These are phyloP conservation scores for Labia minor DNA, from an alignment of 2,888 invertebrate species.

Conservation along the genomic window DNA sequence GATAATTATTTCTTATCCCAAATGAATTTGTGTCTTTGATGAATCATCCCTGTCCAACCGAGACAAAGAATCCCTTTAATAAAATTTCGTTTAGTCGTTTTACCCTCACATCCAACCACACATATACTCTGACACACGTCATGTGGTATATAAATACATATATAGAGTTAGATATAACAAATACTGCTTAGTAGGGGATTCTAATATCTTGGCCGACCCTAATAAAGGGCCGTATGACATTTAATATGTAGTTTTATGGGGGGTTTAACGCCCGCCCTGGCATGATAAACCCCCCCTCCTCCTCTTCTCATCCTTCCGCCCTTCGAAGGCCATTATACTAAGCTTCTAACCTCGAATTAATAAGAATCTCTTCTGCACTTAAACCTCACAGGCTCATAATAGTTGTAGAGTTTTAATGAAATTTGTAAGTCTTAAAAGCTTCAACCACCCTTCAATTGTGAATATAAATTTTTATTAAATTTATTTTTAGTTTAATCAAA, in stretches of 20 bases:
- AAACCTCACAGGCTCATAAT: neutral
- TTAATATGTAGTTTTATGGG: conserved; percentile 8
- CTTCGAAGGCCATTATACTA: neutral
- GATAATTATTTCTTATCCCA: conserved; percentile 13
- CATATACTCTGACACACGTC: neutral
- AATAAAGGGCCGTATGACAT: conserved; percentile 13
- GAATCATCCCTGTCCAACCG: neutral
- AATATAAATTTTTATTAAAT: too few species aligned
- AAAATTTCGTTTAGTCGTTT: conserved; percentile 3
- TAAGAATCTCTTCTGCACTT: neutral
- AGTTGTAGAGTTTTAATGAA: conserved; percentile 4
- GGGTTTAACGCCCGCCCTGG: neutral
- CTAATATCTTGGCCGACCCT: conserved; percentile 13
- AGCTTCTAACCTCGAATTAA: conserved; percentile 6
- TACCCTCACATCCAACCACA: neutral
- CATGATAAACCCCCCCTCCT: neutral
- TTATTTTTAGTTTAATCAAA: too few species aligned
- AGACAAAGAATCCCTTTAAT: neutral
- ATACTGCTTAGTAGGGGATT: conserved; percentile 13
- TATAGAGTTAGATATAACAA: neutral
- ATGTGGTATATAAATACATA: neutral
- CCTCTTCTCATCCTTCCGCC: neutral
- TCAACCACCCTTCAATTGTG: too few species aligned
- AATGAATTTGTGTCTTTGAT: conserved; percentile 7
- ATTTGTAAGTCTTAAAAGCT: neutral